Base-by-base conservation (phyloP, 1,140 invertebrate species). In the Drosophila setifemur region DNA sequence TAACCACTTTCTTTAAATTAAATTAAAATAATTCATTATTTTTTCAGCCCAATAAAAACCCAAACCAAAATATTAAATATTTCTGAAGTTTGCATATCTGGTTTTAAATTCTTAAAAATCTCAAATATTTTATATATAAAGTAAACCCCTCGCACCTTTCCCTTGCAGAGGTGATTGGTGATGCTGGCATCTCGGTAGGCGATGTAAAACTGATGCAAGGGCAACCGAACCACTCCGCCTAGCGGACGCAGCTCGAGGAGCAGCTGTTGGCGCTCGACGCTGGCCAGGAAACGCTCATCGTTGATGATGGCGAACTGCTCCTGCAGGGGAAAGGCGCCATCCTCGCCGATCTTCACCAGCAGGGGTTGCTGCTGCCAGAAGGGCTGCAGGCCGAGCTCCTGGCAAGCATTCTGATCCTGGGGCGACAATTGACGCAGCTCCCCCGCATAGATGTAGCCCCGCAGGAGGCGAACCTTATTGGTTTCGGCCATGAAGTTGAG, bases 181-280 rank as follows among this genome's bases (percentile, higher is more conserved):
- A 93, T 91, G 28, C 89, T 88, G 28, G 91, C 87, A 90, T 94
- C 93, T 64, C 92, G 90, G 64, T 92, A 94, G 1, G 93, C 92
- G 19, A 93, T 79, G 60, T 92, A 94, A 68, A 94, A 91, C 44
- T 93, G 92, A 85, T 94, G 93, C 25, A 94, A 78, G 4, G 93
- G 89, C 28, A 94, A 67, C 78, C 93, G 92, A 3, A 92, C 90
- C 37, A 93, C 90, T 21, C 93, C 93, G 21, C 93, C 69, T 1
- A 87, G 48, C 7, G 91, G 90, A 64, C 92, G 92, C 40, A 93
- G 88, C 73, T 93, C 92, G n/a, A 92, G 75, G 2, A 92, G 79
- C 64, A 93, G 91, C 53, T 91, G 92, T 83, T 93, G 93, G 28
- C 93, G 91, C 61, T 92, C 91, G 4, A 93, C 91, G 55, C 91